These are phyloP conservation scores for Brachyptera risi DNA, from an alignment of 2,888 invertebrate genomes.

Conservation along the genomic window DNA sequence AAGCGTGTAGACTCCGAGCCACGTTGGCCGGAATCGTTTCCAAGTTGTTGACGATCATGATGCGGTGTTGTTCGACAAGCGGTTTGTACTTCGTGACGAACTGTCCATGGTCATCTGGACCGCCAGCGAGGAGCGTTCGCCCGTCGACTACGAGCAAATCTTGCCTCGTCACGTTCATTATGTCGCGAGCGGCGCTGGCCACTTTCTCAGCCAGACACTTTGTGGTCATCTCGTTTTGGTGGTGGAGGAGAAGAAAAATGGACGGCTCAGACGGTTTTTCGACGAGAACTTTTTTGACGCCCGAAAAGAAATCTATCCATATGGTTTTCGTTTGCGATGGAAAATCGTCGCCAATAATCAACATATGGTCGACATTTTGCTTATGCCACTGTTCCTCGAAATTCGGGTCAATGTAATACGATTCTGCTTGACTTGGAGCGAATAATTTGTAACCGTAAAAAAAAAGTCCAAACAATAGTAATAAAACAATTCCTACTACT, in stretches of 20 bases:
- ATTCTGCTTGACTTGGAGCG: too few relatives aligned
- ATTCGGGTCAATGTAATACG: too few relatives aligned
- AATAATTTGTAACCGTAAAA: too few relatives aligned
- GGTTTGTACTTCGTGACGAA: background rate
- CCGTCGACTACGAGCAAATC: background rate
- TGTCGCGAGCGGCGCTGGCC: background rate
- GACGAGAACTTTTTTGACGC: conserved; percentile 4
- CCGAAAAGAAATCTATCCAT: conserved; percentile 5
- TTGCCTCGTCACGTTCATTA: background rate
- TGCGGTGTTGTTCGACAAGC: background rate
- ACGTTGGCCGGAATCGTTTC: conserved; percentile 4
- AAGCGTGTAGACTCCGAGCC: conserved; percentile 1
- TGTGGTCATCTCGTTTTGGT: background rate
- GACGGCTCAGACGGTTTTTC: conserved; percentile 1
- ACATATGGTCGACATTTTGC: too few relatives aligned
- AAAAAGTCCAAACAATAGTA: too few relatives aligned
- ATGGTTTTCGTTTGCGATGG: background rate
- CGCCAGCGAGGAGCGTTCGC: background rate
- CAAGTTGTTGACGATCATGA: conserved; percentile 3
- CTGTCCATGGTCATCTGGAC: background rate
- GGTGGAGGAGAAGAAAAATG: conserved; percentile 2
- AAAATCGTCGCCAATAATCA: background rate
- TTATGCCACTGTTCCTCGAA: too few relatives aligned
- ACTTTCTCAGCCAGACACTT: background rate
- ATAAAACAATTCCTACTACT: too few relatives aligned